Percentiles rank a stretch among this genome's conserved stretches.
These are phyloP conservation scores for Pedicia rivosa DNA, from an alignment of 2,888 invertebrate species.

Conservation along the genomic window DNA sequence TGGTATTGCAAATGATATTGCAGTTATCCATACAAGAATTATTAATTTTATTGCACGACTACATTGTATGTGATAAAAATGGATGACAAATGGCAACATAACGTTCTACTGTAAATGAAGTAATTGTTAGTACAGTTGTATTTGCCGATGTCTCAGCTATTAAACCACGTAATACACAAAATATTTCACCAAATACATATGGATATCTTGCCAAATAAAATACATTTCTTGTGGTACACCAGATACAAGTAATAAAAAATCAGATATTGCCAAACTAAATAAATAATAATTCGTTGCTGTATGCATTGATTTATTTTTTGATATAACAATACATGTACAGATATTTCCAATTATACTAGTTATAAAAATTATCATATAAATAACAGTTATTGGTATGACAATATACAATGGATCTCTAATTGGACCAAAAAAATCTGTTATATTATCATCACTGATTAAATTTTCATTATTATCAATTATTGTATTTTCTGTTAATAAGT, in stretches of 20 bases:
- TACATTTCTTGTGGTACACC: constrained; percentile 74
- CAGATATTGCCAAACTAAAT: constrained; percentile 72
- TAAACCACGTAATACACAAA: constrained; percentile 62
- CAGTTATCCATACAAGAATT: constrained; percentile 61
- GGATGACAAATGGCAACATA: constrained; percentile 47
- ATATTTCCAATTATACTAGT: constrained; percentile 68
- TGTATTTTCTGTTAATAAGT: too few relatives aligned
- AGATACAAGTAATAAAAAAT: constrained; percentile 55
- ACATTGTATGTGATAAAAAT: constrained; percentile 57
- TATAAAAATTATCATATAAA: constrained; percentile 61
- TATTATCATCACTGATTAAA: constrained; percentile 1
- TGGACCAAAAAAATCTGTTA: constrained; percentile 17
- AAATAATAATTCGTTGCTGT: constrained; percentile 68
- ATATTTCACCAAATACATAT: constrained; percentile 60
- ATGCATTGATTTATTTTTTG: constrained; percentile 67
- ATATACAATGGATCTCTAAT: constrained; percentile 41
- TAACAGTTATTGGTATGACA: constrained; percentile 55
- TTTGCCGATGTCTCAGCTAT: constrained; percentile 68
- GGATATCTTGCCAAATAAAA: constrained; percentile 60
- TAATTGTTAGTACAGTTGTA: constrained; percentile 62
- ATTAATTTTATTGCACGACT: constrained; percentile 62
- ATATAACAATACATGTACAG: constrained; percentile 71
- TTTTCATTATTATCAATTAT: neutral
- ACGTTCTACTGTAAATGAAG: constrained; percentile 68
- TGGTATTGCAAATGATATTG: constrained; percentile 56